phyloP scores from a whole-genome alignment of 2,797 vertebrate species.

The Paramormyrops hopkinsi region DNA sequence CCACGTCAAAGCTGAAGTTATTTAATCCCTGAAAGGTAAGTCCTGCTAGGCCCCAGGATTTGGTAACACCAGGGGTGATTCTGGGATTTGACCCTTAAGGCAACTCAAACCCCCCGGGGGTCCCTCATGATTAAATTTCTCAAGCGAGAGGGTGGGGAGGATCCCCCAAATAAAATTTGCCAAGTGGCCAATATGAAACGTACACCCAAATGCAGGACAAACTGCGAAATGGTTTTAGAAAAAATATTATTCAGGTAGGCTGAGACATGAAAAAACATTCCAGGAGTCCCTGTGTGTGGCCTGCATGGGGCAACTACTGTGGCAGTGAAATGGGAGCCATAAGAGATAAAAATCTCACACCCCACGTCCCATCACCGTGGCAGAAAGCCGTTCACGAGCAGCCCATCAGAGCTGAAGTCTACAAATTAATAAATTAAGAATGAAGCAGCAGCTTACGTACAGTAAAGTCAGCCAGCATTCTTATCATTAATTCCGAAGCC shows the following conservation, averaged over 20 bases:
- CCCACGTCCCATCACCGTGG: neutral
- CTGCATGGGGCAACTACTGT: neutral
- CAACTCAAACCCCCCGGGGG: neutral
- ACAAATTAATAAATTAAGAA: constrained; percentile 18
- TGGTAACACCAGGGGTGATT: neutral
- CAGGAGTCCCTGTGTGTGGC: neutral
- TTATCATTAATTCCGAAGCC: neutral
- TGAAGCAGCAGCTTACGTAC: neutral
- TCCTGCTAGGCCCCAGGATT: neutral
- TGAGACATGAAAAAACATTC: neutral
- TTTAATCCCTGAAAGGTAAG: neutral
- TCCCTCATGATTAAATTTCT: neutral
- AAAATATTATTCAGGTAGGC: neutral
- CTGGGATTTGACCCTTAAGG: neutral
- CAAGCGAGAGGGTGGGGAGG: neutral
- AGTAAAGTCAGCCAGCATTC: neutral
- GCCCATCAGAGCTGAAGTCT: neutral
- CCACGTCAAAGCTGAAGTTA: neutral
- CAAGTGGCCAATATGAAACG: neutral
- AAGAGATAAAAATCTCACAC: neutral
- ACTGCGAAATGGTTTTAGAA: neutral
- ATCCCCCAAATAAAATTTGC: neutral
- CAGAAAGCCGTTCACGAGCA: neutral
- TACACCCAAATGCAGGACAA: neutral
- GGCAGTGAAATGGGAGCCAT: neutral